phyloP scores from a whole-genome alignment of 1,140 invertebrate species.

The Colletes latitarsis region DNA sequence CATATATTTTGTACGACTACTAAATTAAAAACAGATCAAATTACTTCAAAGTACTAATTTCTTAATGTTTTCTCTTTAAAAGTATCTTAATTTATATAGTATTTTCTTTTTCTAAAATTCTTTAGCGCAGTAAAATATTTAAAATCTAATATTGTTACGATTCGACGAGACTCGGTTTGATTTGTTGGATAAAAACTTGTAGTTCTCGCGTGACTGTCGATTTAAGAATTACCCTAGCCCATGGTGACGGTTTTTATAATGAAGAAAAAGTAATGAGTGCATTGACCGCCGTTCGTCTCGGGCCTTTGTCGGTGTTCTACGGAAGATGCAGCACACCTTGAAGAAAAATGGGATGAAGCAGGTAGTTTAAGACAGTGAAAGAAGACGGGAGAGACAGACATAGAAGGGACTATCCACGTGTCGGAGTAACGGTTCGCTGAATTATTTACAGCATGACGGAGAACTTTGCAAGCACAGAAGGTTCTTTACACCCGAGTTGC shows the following conservation, averaged over 20 bases:
- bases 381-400: slow-evolving; percentile 25
- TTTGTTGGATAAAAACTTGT: background rate
- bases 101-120: no score
- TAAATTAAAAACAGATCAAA: no score
- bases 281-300: slow-evolving; percentile 25
- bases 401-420: slow-evolving; percentile 50
- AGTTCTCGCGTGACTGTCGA: no score
- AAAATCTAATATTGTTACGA: no score
- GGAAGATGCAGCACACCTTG: slow-evolving; percentile 28
- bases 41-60: no score
- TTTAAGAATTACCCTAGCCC: background rate
- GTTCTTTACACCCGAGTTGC: slow-evolving; percentile 42
- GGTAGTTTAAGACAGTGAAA: slow-evolving; percentile 39
- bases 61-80: no score
- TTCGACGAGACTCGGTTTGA: no score
- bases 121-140: no score
- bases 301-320: slow-evolving; percentile 8
- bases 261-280: slow-evolving; percentile 29
- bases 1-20: no score
- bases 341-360: slow-evolving; percentile 30
- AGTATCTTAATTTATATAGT: no score
- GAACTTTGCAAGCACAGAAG: slow-evolving; percentile 31
- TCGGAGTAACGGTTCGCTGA: slow-evolving; percentile 58
- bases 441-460: slow-evolving; percentile 58
- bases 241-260: background rate